A percentile compares a stretch with the other conserved stretches of the same genome.
These are phyloP conservation scores for Epistrophella euchroma DNA, from an alignment of 2,888 invertebrate genomes.

Conservation along the genomic window DNA sequence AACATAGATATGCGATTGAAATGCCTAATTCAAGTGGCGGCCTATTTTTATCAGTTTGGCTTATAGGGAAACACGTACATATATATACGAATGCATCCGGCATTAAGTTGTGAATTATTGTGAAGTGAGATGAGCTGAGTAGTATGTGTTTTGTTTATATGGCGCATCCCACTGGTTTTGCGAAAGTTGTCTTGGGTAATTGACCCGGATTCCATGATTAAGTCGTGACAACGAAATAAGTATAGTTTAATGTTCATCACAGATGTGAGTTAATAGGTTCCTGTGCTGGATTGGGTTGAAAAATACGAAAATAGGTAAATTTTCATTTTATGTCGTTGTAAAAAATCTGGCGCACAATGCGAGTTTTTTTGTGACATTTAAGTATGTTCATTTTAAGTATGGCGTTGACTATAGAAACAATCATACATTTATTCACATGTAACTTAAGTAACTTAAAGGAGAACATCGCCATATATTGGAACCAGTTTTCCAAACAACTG, in stretches of 20 bases:
- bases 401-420: too few relatives aligned
- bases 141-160: neutral
- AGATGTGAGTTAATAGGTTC: neutral
- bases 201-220: conserved; percentile 35
- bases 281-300: neutral
- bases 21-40: conserved; percentile 64
- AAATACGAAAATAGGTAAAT: neutral
- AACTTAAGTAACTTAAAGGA: too few relatives aligned
- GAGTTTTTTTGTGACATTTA: too few relatives aligned
- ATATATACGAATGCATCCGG: conserved; percentile 28
- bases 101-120: conserved; percentile 50
- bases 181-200: conserved; percentile 35
- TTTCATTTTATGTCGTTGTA: too few relatives aligned
- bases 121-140: conserved; percentile 10
- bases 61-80: neutral
- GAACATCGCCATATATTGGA: too few relatives aligned
- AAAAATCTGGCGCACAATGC: too few relatives aligned
- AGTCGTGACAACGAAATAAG: conserved; percentile 4
- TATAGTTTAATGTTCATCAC: neutral
- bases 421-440: too few relatives aligned
- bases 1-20: conserved; percentile 72
- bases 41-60: conserved; percentile 33
- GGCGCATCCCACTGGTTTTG: conserved; percentile 21
- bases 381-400: too few relatives aligned
- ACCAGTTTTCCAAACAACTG: too few relatives aligned